Percentiles rank a stretch among this genome's conserved stretches.
Evolutionary conservation across 1,140 invertebrate genomes (phyloP).

Genomic region (Scaptomyza hsui): DNA sequence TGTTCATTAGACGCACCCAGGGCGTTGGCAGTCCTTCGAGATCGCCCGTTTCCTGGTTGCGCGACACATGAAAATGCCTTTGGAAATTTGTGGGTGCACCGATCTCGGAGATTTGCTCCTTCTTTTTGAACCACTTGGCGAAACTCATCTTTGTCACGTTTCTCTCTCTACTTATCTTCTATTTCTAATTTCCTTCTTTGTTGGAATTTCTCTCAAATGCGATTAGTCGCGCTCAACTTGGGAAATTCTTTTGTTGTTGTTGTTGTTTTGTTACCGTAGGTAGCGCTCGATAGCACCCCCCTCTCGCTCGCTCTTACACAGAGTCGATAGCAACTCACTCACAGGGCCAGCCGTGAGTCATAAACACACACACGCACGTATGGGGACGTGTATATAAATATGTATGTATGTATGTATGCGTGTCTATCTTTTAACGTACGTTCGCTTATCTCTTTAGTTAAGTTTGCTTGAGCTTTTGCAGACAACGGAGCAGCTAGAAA

Average conservation of each 20-base stretch:
- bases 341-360: slow-evolving; percentile 74
- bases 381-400: slow-evolving; percentile 20
- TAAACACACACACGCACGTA: slow-evolving; percentile 61
- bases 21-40: slow-evolving; percentile 90
- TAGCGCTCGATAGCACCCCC: slow-evolving; percentile 40
- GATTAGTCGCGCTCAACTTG: slow-evolving; percentile 67
- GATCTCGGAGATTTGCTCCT: slow-evolving; percentile 86
- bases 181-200: too few relatives aligned
- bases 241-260: slow-evolving; percentile 59
- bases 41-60: slow-evolving; percentile 90
- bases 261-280: slow-evolving; percentile 69
- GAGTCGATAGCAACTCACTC: slow-evolving; percentile 28
- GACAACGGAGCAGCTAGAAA: slow-evolving; percentile 33
- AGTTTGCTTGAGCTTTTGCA: slow-evolving; percentile 53
- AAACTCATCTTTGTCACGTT: slow-evolving; percentile 64
- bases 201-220: slow-evolving; percentile 69
- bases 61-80: slow-evolving; percentile 92
- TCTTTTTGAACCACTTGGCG: slow-evolving; percentile 77
- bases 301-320: slow-evolving; percentile 35
- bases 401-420: slow-evolving; percentile 34
- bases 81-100: slow-evolving; percentile 91
- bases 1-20: slow-evolving; percentile 92
- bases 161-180: slow-evolving; percentile 12
- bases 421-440: slow-evolving; percentile 50
- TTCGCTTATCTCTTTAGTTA: slow-evolving; percentile 73